Evolutionary conservation across 2,888 invertebrate genomes (phyloP).

Genomic region (Nemotelus pantherinus): DNA sequence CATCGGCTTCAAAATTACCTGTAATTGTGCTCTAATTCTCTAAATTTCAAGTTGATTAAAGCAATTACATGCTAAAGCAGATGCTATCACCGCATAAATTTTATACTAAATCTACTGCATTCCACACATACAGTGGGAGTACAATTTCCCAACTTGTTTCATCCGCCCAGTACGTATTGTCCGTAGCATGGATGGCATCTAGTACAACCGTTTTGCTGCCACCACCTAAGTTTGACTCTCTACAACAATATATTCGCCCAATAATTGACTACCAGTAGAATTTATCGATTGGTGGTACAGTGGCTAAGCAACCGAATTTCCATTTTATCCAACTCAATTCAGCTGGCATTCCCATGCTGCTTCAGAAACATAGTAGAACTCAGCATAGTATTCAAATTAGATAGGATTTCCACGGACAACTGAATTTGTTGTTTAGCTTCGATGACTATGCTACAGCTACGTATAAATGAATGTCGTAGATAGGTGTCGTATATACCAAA

Average conservation of each 20-base stretch:
- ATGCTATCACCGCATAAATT: slow-evolving; percentile 10
- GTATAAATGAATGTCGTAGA: too few relatives aligned
- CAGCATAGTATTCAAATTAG: too few relatives aligned
- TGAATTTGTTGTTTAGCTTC: too few relatives aligned
- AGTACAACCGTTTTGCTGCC: neutral
- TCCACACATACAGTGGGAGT: neutral
- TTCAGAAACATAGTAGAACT: too few relatives aligned
- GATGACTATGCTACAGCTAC: too few relatives aligned
- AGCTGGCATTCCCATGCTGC: too few relatives aligned
- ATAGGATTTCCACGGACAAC: too few relatives aligned
- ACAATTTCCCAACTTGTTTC: neutral
- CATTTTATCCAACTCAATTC: neutral
- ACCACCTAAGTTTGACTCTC: neutral
- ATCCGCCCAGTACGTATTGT: neutral
- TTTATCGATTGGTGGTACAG: slow-evolving; percentile 19
- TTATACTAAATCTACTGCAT: neutral
- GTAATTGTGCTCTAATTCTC: slow-evolving; percentile 24
- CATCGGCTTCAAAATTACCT: slow-evolving; percentile 1
- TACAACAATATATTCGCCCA: neutral
- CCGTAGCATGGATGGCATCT: neutral
- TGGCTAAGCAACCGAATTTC: slow-evolving; percentile 3
- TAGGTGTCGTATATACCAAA: too few relatives aligned
- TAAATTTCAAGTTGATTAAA: slow-evolving; percentile 24
- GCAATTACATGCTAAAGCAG: slow-evolving; percentile 1
- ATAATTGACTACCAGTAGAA: slow-evolving; percentile 18